Evolutionary conservation across 2,113 vertebrate genomes (phyloP).

Genomic region (Drymodes brunneopygia): DNA sequence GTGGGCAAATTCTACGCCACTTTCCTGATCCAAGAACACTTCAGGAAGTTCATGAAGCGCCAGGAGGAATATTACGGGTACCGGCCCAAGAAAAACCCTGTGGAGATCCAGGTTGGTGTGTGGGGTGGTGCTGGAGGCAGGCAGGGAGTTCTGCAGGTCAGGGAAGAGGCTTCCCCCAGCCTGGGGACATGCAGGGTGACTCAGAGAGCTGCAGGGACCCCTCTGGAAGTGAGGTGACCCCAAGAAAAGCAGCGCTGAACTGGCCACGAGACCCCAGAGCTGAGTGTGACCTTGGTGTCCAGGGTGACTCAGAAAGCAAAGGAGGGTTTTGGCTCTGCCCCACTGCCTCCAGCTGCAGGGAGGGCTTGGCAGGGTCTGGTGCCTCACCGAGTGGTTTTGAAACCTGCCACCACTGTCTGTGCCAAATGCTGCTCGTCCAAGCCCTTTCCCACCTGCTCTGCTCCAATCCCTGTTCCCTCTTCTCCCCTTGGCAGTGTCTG

Average conservation of each 20-base stretch:
- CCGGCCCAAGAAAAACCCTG: slow-evolving; percentile 86
- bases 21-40: slow-evolving; percentile 96
- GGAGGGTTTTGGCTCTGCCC: background rate
- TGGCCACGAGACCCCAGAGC: background rate
- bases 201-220: background rate
- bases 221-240: background rate
- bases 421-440: background rate
- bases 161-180: background rate
- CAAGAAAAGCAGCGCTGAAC: background rate
- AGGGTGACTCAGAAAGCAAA: background rate
- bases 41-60: slow-evolving; percentile 95
- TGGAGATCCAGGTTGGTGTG: slow-evolving; percentile 87
- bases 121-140: background rate
- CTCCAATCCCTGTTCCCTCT: background rate
- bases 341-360: fast-evolving
- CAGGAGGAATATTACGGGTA: slow-evolving; percentile 98
- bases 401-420: background rate
- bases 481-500: background rate
- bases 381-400: background rate
- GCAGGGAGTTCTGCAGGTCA: background rate
- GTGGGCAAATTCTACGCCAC: slow-evolving; percentile 99
- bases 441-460: background rate
- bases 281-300: background rate
- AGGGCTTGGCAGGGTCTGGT: background rate
- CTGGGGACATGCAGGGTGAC: background rate